Evolutionary conservation across 2,888 invertebrate genomes (phyloP).

Genomic region (Luperina nickerlii): DNA sequence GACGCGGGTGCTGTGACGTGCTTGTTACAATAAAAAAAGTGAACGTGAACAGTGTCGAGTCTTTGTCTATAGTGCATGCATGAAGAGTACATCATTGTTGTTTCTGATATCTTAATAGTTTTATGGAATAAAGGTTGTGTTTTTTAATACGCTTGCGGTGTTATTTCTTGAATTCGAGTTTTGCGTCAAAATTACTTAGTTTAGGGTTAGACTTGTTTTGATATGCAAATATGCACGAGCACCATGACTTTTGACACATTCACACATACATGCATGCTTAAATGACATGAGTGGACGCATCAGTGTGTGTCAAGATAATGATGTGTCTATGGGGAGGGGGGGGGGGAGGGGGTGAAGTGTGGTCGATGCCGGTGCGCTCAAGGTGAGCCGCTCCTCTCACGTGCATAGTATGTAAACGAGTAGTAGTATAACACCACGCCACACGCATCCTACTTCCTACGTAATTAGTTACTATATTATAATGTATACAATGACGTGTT

Average conservation of each 20-base stretch:
- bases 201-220: neutral
- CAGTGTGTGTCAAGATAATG: neutral
- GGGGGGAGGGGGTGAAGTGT: constrained; percentile 6
- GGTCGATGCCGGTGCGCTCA: constrained; percentile 27
- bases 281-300: neutral
- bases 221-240: neutral
- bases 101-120: constrained; percentile 23
- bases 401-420: constrained; percentile 1
- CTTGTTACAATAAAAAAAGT: neutral
- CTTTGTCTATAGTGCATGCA: constrained; percentile 13
- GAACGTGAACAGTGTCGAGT: neutral
- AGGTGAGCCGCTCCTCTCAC: constrained; percentile 52
- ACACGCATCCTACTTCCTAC: neutral
- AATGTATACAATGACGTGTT: constrained; percentile 4
- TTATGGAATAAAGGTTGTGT: constrained; percentile 69
- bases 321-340: neutral
- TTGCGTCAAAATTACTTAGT: neutral
- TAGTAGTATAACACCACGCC: neutral
- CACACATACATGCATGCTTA: neutral
- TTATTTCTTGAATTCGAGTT: constrained; percentile 28
- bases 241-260: constrained; percentile 1
- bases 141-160: constrained; percentile 25
- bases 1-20: neutral
- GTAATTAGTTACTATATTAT: constrained; percentile 5
- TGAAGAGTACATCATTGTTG: constrained; percentile 9